Evolutionary conservation across 2,888 invertebrate species (phyloP).

Genomic region (Volucella inflata): DNA sequence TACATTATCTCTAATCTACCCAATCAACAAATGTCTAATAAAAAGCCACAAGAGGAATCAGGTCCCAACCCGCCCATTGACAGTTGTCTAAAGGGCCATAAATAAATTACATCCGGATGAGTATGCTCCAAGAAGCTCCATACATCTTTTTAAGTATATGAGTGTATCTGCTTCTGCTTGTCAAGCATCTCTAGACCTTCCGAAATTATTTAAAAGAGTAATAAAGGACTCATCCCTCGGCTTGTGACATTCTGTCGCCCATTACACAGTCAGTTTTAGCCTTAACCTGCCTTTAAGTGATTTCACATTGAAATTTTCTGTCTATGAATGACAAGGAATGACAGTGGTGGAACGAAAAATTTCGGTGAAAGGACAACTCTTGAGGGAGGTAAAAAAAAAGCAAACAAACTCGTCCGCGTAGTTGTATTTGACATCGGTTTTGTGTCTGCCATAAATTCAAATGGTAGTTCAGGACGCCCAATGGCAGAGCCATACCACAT

Average conservation of each 20-base stretch:
- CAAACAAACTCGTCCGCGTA: conserved; percentile 36
- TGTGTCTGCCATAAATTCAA: conserved; percentile 60
- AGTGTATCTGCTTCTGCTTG: conserved; percentile 28
- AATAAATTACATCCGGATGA: conserved; percentile 58
- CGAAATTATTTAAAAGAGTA: conserved; percentile 70
- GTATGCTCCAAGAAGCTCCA: conserved; percentile 47
- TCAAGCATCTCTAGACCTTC: conserved; percentile 41
- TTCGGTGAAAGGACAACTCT: neutral
- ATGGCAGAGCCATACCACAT: conserved; percentile 31
- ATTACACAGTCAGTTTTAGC: neutral
- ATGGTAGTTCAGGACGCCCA: conserved; percentile 42
- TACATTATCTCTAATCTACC: conserved; percentile 61
- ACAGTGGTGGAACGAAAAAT: no score
- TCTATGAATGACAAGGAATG: neutral
- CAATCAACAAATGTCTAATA: conserved; percentile 74
- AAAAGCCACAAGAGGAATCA: conserved; percentile 62
- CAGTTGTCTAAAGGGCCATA: conserved; percentile 41
- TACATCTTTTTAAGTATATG: neutral
- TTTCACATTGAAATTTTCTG: conserved; percentile 22
- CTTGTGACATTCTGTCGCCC: conserved; percentile 19
- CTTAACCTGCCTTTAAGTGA: conserved; percentile 20
- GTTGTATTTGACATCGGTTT: conserved; percentile 68
- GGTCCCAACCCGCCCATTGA: conserved; percentile 37
- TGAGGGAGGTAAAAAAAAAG: conserved; percentile 3
- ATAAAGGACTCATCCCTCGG: conserved; percentile 45